These are phyloP conservation scores for Papilio xuthus DNA, from an alignment of 1,140 invertebrate genomes.

Conservation along the genomic window DNA sequence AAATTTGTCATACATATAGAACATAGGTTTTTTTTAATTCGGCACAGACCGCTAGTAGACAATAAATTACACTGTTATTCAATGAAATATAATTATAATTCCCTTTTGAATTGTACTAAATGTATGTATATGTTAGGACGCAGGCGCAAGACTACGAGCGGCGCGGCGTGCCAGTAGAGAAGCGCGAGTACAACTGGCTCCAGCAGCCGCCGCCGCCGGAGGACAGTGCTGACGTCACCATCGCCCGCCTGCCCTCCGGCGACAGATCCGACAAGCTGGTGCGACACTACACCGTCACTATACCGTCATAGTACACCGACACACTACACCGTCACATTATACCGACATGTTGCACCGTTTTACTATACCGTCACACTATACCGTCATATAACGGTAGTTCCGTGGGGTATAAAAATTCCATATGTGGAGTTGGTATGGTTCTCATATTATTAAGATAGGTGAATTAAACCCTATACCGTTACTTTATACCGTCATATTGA, in stretches of 20 bases:
- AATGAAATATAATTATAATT: no score
- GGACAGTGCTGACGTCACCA: conserved; percentile 90
- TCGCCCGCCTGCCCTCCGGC: conserved; percentile 90
- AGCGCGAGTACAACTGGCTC: conserved; percentile 95
- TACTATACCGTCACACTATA: neutral
- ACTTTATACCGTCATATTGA: neutral
- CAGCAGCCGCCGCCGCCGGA: conserved; percentile 94
- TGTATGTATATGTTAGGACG: conserved; percentile 79
- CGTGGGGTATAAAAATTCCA: no score
- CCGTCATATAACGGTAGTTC: neutral
- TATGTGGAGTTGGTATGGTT: no score
- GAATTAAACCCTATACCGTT: neutral
- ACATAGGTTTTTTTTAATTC: no score
- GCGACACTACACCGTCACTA: conserved; percentile 50
- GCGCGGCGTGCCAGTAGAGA: conserved; percentile 93
- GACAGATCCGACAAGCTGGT: conserved; percentile 90
- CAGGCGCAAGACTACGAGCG: conserved; percentile 94
- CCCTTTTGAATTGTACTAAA: no score
- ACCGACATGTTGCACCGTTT: neutral
- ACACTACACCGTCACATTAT: neutral
- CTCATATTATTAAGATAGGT: no score
- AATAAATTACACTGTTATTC: no score
- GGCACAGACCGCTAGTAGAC: no score
- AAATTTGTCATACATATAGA: no score
- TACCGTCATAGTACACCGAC: neutral